Percentiles rank a stretch among this genome's conserved stretches.
These are phyloP conservation scores for Danio aesculapii DNA, from an alignment of 2,797 vertebrate species.

Conservation along the genomic window DNA sequence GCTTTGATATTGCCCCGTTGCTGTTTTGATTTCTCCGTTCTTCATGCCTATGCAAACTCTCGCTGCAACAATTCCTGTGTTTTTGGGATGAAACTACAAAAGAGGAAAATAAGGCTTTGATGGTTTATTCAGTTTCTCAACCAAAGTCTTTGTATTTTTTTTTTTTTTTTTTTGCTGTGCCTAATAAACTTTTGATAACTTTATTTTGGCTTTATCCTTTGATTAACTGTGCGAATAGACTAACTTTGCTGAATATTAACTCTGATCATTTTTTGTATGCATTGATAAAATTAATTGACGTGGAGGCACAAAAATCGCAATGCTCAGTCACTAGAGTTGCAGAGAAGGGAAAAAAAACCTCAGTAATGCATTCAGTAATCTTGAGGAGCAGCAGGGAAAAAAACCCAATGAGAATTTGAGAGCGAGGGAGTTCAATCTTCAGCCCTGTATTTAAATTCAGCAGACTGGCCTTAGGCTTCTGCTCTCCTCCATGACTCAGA, in stretches of 20 bases:
- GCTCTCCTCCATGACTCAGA: conserved; percentile 37
- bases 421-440: conserved; percentile 18
- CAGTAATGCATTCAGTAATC: conserved; percentile 48
- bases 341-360: conserved; percentile 27
- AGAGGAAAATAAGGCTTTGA: conserved; percentile 56
- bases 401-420: not conserved
- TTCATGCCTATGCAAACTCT: conserved; percentile 78
- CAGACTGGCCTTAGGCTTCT: conserved; percentile 34
- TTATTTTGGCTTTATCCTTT: conserved; percentile 31
- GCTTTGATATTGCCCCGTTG: conserved; percentile 52
- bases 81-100: conserved; percentile 60
- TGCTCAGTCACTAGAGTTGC: not conserved
- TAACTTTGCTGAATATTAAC: conserved; percentile 5
- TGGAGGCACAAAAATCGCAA: not conserved
- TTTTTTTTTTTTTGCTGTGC: conserved; percentile 49
- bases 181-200: conserved; percentile 53
- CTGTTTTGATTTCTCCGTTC: conserved; percentile 57
- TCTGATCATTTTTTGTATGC: not conserved
- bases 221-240: conserved; percentile 24
- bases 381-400: conserved; percentile 53
- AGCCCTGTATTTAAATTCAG: conserved; percentile 55
- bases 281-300: not conserved
- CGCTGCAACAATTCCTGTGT: conserved; percentile 64
- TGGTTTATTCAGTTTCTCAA: conserved; percentile 54
- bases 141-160: conserved; percentile 61